Percentiles rank a stretch among this genome's conserved stretches.
Conservation (phyloP, 2,797 vertebrate genomes). For the Oryzias sinensis region DNA sequence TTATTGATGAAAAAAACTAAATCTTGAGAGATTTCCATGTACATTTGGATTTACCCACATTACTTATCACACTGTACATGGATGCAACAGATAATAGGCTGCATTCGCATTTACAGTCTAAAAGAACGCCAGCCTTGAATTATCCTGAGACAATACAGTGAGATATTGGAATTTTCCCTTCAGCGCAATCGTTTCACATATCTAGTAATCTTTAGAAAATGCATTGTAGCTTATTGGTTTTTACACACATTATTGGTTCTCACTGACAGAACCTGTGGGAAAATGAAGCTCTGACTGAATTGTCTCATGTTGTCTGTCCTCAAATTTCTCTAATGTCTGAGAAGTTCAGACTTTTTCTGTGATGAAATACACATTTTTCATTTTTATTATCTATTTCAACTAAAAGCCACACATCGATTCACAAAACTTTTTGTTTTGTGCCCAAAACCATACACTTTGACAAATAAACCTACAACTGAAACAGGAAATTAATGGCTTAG, state of each 20-base stretch:
- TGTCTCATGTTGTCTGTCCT: background rate
- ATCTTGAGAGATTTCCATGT: background rate
- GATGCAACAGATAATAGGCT: background rate
- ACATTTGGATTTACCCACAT: background rate
- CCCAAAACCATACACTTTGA: no score
- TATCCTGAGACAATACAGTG: background rate
- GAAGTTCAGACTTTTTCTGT: background rate
- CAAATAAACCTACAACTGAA: no score
- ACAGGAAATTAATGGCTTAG: no score
- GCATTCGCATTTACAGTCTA: background rate
- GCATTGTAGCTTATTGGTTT: background rate
- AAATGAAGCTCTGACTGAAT: background rate
- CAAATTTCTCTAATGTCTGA: background rate
- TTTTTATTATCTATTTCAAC: background rate
- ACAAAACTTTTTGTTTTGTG: no score
- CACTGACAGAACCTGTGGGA: background rate
- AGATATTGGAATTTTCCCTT: no score
- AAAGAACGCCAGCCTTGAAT: background rate
- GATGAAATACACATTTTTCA: background rate
- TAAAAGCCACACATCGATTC: no score
- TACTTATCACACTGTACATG: background rate
- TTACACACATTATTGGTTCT: background rate
- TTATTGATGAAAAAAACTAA: constrained; percentile 6
- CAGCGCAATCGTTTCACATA: background rate
- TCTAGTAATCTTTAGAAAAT: background rate